Evolutionary conservation across 1,140 invertebrate species (phyloP).

Genomic region (Myzus persicae): DNA sequence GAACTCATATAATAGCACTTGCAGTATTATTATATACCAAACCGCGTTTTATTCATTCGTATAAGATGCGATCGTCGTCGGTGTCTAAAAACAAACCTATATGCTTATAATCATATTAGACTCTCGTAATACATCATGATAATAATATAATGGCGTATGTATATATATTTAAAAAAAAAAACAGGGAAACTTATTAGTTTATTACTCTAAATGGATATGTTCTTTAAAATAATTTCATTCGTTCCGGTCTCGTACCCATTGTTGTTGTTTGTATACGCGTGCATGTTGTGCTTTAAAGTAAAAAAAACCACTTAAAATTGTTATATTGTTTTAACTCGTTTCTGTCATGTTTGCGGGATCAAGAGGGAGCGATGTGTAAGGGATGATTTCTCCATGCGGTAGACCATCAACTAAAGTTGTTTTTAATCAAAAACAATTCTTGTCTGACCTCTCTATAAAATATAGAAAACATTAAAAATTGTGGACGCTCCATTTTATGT

Average conservation of each 20-base stretch:
- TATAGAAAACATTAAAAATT: not conserved
- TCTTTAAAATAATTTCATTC: not conserved
- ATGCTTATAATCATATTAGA: not conserved
- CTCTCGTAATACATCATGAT: not conserved
- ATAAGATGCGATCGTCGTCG: not conserved
- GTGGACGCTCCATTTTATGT: not conserved
- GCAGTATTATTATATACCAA: not conserved
- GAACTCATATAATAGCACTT: not conserved
- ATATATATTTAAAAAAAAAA: not conserved
- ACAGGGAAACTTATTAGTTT: not conserved
- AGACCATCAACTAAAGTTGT: not conserved
- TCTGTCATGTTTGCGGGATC: not conserved
- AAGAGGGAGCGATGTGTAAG: not conserved
- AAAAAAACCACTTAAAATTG: not conserved
- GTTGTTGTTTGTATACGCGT: not conserved
- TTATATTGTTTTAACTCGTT: conserved; percentile 4
- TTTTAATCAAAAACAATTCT: not conserved
- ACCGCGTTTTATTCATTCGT: not conserved
- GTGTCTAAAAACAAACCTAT: not conserved
- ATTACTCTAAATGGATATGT: not conserved
- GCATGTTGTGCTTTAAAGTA: not conserved
- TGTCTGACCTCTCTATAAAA: not conserved
- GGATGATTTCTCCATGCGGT: not conserved
- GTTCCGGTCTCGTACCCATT: not conserved
- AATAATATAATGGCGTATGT: not conserved